Percentiles rank a stretch among this genome's conserved stretches.
phyloP scores from a whole-genome alignment of 2,797 vertebrate genomes.

The Cyprinella venusta region DNA sequence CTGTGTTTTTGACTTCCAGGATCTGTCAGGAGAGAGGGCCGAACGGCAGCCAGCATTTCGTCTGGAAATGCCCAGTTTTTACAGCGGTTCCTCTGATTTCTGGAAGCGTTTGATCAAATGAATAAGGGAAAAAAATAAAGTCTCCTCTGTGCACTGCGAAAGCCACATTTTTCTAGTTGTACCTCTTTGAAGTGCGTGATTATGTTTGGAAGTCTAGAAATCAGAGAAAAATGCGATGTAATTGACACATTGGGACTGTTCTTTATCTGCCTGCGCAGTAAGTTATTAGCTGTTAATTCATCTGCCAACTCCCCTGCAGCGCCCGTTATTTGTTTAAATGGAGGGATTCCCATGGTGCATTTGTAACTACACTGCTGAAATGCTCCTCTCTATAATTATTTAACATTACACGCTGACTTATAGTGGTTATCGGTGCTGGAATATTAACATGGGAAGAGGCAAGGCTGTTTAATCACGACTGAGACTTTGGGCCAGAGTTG shows the following conservation, averaged over 20 bases:
- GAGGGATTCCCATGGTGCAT: constrained; percentile 96
- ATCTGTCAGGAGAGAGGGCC: constrained; percentile 30
- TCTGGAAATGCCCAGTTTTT: constrained; percentile 1
- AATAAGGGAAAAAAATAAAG: constrained; percentile 30
- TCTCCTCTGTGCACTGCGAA: constrained; percentile 59
- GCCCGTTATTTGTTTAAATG: constrained; percentile 99
- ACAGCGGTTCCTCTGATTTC: constrained; percentile 37
- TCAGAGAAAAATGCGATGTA: constrained; percentile 79
- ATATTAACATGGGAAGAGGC: constrained; percentile 87
- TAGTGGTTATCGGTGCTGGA: constrained; percentile 96
- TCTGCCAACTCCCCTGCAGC: constrained; percentile 93
- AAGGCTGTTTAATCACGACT: constrained; percentile 80
- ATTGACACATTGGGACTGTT: constrained; percentile 82
- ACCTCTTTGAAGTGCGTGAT: constrained; percentile 57
- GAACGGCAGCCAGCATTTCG: constrained; percentile 7
- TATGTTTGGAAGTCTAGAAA: constrained; percentile 74
- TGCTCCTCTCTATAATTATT: constrained; percentile 96
- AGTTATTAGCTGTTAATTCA: constrained; percentile 99
- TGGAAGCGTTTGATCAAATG: constrained; percentile 42
- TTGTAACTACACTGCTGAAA: constrained; percentile 98
- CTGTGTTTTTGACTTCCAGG: constrained; percentile 35
- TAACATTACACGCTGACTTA: constrained; percentile 98
- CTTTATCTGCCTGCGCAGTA: constrained; percentile 86
- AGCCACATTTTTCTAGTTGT: constrained; percentile 57
- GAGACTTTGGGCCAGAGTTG: constrained; percentile 67